These are phyloP conservation scores for Cephus runcator DNA, from an alignment of 2,888 invertebrate genomes.

Conservation along the genomic window DNA sequence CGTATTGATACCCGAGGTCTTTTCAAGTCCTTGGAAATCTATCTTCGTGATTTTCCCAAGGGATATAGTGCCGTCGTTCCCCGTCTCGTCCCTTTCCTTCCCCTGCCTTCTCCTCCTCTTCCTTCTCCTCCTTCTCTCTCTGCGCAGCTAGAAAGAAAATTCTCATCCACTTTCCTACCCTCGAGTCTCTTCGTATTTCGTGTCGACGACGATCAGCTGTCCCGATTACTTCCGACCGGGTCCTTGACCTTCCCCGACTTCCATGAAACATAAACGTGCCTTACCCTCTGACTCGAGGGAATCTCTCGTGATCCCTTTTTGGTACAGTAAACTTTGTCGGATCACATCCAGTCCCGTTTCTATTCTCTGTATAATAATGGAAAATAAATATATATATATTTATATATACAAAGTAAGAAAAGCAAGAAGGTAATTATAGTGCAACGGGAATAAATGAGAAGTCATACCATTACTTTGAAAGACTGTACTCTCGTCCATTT, in stretches of 20 bases:
- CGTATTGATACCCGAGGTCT: too few relatives aligned
- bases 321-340: slow-evolving; percentile 47
- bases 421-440: too few relatives aligned
- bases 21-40: too few relatives aligned
- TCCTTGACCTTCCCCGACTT: slow-evolving; percentile 40
- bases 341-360: slow-evolving; percentile 24
- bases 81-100: slow-evolving; percentile 14
- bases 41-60: too few relatives aligned
- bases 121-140: slow-evolving; percentile 7
- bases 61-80: neutral
- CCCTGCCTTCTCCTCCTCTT: slow-evolving; percentile 9
- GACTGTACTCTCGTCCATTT: too few relatives aligned
- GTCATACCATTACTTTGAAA: too few relatives aligned
- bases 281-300: slow-evolving; percentile 21
- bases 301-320: slow-evolving; percentile 33
- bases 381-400: neutral
- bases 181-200: too few relatives aligned
- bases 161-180: too few relatives aligned
- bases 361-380: slow-evolving; percentile 10
- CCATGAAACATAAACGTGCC: slow-evolving; percentile 20
- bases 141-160: too few relatives aligned
- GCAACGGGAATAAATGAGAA: too few relatives aligned
- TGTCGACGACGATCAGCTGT: slow-evolving; percentile 34
- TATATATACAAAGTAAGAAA: too few relatives aligned
- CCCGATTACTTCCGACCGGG: slow-evolving; percentile 42